Evolutionary conservation across 2,797 vertebrate species (phyloP).

Genomic region (Apogon talboti): DNA sequence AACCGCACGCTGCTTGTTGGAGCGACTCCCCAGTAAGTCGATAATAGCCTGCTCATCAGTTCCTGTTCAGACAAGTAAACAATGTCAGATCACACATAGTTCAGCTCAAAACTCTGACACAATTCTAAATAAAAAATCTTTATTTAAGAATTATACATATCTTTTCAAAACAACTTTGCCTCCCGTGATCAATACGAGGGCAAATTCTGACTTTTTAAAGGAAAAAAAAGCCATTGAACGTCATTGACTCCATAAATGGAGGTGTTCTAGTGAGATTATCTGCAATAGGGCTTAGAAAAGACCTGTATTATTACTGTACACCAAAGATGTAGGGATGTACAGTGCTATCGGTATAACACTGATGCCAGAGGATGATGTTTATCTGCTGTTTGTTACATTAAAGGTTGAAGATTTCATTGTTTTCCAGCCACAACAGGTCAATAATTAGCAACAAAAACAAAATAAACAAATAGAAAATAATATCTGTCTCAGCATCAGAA

Average conservation of each 20-base stretch:
- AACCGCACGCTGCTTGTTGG: conserved; percentile 91
- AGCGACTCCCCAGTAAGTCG: conserved; percentile 92
- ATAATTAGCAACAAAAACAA: no score
- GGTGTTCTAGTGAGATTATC: no score
- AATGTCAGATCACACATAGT: conserved; percentile 16
- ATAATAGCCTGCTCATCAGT: conserved; percentile 97
- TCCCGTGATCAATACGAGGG: not conserved
- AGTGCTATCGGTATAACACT: no score
- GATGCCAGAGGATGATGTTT: no score
- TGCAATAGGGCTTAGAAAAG: no score
- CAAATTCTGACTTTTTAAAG: not conserved
- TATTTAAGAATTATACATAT: not conserved
- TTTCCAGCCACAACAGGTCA: no score
- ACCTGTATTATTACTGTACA: no score
- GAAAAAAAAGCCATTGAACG: not conserved
- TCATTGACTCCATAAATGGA: not conserved
- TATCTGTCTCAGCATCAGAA: no score
- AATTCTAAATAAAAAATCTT: not conserved
- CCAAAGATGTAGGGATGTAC: no score
- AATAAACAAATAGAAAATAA: no score
- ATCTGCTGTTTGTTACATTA: no score
- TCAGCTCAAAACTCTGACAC: not conserved
- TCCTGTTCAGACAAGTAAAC: conserved; percentile 82
- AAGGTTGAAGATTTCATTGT: no score
- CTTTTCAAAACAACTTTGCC: not conserved